Evolutionary conservation across 2,888 invertebrate species (phyloP), one percentile per base, ranked within the genome.

Genomic region (Apamea monoglypha): DNA sequence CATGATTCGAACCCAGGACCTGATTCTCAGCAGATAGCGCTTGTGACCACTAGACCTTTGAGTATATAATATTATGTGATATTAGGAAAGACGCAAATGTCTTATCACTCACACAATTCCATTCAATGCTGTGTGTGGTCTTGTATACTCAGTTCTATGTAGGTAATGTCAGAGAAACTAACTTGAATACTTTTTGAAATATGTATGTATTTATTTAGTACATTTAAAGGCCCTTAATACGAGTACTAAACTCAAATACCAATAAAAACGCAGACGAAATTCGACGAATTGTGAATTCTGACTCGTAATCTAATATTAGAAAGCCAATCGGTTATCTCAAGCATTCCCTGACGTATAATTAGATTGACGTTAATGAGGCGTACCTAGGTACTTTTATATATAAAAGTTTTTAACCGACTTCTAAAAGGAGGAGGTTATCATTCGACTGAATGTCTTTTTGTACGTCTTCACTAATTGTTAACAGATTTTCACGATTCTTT

Each of bases 271-370:
- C 10, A 59, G 59, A 59, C 47, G 21, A 59, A 47, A 50, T 79
- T 79, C 80, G 25, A 14, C 1, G 36, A 80, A 80, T 80, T 59
- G 3, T 25, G 21, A 25, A 68, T 68, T 59, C 6, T n/a, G 25
- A 79, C 25, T 78, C 12, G 67, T 67, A 47, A 78, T 53, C 32
- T 61, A 61, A 76, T 61, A 50, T 76, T 59, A 12, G 75, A 12
- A 14, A 61, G 32, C 10, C 14, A 36, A 36, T 79, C 50, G 25
- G 75, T 21, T 74, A 44, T 44, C 14, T 74, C 8, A 75, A n/a
- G 56, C 25, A 59, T 44, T 18, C 29, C 25, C 29, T 44, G 7
- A 25, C 21, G 25, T 32, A 12, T 56, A 50, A 70, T 70, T 40
- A 21, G 21, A 29, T 40, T 29, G 29, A 61, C 8, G 7, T 72